These are phyloP conservation scores for Artibeus jamaicensis DNA, from an alignment of 2,797 vertebrate species.

Conservation along the genomic window DNA sequence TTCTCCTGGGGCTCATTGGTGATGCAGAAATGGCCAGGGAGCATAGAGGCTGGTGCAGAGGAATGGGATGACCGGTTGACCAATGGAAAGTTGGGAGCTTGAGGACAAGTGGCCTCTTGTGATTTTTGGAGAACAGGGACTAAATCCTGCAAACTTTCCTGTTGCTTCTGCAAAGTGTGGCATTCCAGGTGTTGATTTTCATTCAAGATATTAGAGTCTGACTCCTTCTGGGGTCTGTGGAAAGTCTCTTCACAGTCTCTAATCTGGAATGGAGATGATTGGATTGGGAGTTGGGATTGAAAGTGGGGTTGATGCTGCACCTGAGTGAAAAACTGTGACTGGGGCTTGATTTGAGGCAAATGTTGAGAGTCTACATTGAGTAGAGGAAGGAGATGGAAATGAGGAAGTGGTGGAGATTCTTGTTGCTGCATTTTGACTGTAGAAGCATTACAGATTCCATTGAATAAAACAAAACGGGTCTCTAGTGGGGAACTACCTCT, in stretches of 20 bases:
- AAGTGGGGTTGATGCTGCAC: background rate
- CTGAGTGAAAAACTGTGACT: background rate
- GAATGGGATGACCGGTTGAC: background rate
- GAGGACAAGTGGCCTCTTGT: background rate
- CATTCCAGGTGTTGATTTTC: background rate
- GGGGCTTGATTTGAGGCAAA: background rate
- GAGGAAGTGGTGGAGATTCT: background rate
- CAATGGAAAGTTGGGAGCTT: background rate
- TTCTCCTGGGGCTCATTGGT: background rate
- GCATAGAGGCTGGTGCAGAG: background rate
- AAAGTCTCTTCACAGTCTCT: background rate
- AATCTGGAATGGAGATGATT: background rate
- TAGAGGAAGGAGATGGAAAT: background rate
- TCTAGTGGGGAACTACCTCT: background rate
- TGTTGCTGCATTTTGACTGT: background rate
- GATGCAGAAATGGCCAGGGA: background rate
- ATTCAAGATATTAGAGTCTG: background rate
- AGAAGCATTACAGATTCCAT: background rate
- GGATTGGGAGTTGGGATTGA: background rate
- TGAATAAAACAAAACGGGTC: slow-evolving; percentile 33
- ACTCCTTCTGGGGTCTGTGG: background rate
- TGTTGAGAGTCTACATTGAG: background rate
- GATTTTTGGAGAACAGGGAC: background rate
- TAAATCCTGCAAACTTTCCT: slow-evolving; percentile 25
- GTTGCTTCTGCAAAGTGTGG: background rate